These are phyloP conservation scores for Cecropterus lyciades DNA, from an alignment of 1,140 invertebrate genomes.

Conservation along the genomic window DNA sequence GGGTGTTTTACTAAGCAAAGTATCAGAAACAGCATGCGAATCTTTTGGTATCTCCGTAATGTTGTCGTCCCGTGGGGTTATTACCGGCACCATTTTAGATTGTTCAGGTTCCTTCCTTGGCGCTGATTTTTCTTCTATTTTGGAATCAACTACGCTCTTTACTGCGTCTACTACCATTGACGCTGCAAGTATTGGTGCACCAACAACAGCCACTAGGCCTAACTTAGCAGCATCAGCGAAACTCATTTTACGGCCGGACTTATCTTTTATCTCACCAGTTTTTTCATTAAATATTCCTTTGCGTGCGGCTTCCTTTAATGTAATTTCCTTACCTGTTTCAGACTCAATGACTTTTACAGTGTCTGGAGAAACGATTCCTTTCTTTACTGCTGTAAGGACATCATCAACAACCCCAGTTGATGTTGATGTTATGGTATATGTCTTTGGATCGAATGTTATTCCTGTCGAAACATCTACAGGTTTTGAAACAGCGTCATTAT, in stretches of 20 bases:
- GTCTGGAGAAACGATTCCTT: conserved; percentile 87
- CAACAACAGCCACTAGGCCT: conserved; percentile 89
- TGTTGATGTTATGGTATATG: conserved; percentile 87
- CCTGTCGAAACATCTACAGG: conserved; percentile 63
- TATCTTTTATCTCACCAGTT: conserved; percentile 88
- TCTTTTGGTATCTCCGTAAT: not conserved
- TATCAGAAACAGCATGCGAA: conserved; percentile 9
- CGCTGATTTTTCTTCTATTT: conserved; percentile 70
- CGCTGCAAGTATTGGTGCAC: conserved; percentile 88
- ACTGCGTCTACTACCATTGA: conserved; percentile 83
- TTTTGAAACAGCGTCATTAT: too few relatives aligned
- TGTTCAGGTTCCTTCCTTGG: not conserved
- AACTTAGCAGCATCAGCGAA: conserved; percentile 90
- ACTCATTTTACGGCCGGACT: conserved; percentile 87
- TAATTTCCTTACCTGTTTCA: conserved; percentile 87
- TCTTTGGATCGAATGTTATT: conserved; percentile 89
- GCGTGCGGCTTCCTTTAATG: conserved; percentile 90
- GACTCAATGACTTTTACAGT: conserved; percentile 91
- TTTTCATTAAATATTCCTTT: conserved; percentile 90
- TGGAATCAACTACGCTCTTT: conserved; percentile 86
- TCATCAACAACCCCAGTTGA: conserved; percentile 86
- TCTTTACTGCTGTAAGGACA: conserved; percentile 87
- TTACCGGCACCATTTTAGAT: not conserved
- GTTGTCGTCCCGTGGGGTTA: not conserved
- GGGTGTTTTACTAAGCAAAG: not conserved